Evolutionary conservation across 2,113 vertebrate species (phyloP), one percentile per base, ranked within the genome.

Genomic region (Epinephelus cyanopodus): DNA sequence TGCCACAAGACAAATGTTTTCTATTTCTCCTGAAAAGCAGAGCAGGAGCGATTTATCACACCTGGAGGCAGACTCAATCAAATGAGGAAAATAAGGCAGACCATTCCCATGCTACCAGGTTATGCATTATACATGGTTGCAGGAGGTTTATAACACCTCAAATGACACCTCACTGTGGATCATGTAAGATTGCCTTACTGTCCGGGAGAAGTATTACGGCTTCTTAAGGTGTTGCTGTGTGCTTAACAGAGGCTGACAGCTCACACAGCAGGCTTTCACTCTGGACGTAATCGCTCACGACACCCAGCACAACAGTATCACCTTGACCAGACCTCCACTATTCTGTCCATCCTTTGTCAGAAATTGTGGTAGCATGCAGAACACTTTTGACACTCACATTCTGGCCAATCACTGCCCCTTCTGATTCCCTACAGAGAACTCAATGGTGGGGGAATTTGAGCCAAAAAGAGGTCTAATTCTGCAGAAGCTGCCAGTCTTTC

Each of bases 1-100:
- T 79, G 82, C 77, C 70, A 81, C 64, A 84, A 87, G 90, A 94
- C 88, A 82, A 92, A 94, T 92, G 90, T 81, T 90, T 87, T 81
- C 82, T 48, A 87, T 90, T 91, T 79, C 79, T 83, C 52, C 42
- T 63, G 74, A 84, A 90, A 82, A 85, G 85, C 71, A 64, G 70
- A 75, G 57, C 27, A 6, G 83, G 72, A 68, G 68, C 63, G 75
- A 92, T 92, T 76, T 66, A 86, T 93, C 83, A 88, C 82, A 70
- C 77, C 75, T 81, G 85, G 11, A 87, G 83, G 85, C 82, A 89
- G 83, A 82, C 85, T 88, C 83, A 84, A 92, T 93, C 86, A 89
- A 88, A 90, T 74, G 71, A 85, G 71, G 65, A 74, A 90, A 90
- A 92, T 85, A 82, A 90, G 85, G 84, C 70, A 2, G 63, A 10